Conservation (phyloP, 2,888 invertebrate species). For the Carcina quercana region DNA sequence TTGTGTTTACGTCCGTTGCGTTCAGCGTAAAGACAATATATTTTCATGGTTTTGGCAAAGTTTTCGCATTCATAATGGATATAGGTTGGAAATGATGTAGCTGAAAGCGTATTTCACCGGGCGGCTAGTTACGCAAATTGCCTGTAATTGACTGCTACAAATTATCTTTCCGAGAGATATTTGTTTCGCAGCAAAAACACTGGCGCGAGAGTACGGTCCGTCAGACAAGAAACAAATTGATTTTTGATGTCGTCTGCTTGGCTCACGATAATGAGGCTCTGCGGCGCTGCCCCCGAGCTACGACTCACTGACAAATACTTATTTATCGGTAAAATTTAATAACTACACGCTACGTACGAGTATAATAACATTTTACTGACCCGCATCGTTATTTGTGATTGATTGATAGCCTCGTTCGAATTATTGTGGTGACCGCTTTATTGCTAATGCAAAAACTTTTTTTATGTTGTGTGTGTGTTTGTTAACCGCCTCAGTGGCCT, state of each 20-base stretch:
- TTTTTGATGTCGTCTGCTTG: conserved; percentile 52
- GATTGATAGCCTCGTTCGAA: no score
- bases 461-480: no score
- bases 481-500: no score
- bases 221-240: conserved; percentile 53
- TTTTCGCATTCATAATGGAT: no score
- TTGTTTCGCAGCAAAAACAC: conserved; percentile 34
- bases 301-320: conserved; percentile 31
- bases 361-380: conserved; percentile 31
- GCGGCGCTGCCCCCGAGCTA: conserved; percentile 22
- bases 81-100: no score
- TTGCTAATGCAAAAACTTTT: no score
- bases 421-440: no score
- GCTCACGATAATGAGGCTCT: conserved; percentile 38
- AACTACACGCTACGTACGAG: conserved; percentile 23
- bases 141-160: conserved; percentile 33
- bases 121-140: conserved; percentile 25
- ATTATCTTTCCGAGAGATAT: conserved; percentile 32
- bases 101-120: conserved; percentile 11
- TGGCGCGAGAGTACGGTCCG: conserved; percentile 15
- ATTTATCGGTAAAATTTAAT: conserved; percentile 33
- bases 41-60: no score
- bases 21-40: conserved; percentile 9
- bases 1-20: conserved; percentile 20
- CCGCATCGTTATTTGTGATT: conserved; percentile 29